phyloP scores from a whole-genome alignment of 2,888 invertebrate genomes.

The Tricholauxania praeusta region DNA sequence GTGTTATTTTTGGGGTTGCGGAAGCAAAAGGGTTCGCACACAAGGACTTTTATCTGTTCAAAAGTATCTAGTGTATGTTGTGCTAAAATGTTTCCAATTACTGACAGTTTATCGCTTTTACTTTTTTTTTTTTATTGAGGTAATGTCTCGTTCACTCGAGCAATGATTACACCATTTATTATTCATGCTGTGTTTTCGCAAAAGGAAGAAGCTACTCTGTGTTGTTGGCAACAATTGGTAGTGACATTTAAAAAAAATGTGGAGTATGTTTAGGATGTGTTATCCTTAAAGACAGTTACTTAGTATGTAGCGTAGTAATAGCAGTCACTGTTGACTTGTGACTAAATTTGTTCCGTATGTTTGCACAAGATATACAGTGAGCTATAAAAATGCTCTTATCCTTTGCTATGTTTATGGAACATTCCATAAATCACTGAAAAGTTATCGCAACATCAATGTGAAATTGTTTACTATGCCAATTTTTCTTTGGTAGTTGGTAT shows the following conservation, averaged over 20 bases:
- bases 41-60: neutral
- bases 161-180: slow-evolving; percentile 40
- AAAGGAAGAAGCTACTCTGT: no score
- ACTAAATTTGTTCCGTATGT: slow-evolving; percentile 32
- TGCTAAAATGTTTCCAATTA: slow-evolving; percentile 39
- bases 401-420: no score
- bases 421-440: no score
- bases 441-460: no score
- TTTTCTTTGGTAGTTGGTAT: no score
- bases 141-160: slow-evolving; percentile 1
- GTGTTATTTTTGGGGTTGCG: neutral
- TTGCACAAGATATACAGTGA: neutral
- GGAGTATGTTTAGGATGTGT: neutral
- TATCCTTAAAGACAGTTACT: slow-evolving; percentile 3
- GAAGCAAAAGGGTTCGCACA: neutral
- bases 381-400: no score
- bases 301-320: neutral
- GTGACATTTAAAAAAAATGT: neutral
- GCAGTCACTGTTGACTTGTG: slow-evolving; percentile 31
- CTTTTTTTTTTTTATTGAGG: slow-evolving; percentile 8
- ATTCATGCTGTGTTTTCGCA: slow-evolving; percentile 34
- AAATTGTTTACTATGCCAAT: no score
- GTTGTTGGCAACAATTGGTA: slow-evolving; percentile 21
- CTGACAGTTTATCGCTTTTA: slow-evolving; percentile 39
- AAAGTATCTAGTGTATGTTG: slow-evolving; percentile 18